Percentiles rank a stretch among this genome's conserved stretches.
These are phyloP conservation scores for Scelioninae gen. 1 DNA, from an alignment of 2,888 invertebrate genomes.

Conservation along the genomic window DNA sequence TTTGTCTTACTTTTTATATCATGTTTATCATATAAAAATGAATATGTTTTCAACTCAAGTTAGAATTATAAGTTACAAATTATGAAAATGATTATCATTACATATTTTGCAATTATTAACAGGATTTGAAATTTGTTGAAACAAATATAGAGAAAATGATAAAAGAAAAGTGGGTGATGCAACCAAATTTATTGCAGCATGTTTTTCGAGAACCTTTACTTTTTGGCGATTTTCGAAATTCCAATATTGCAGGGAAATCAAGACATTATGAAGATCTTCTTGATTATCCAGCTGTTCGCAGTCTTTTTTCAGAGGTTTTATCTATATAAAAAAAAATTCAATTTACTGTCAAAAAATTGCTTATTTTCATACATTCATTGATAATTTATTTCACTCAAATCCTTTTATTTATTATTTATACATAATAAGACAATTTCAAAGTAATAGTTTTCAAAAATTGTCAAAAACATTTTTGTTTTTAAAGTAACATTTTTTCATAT, in stretches of 20 bases:
- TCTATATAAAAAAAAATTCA: constrained; percentile 40
- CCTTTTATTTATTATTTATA: too few relatives aligned
- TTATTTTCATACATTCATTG: too few relatives aligned
- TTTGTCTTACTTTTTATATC: too few relatives aligned
- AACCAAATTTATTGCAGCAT: constrained; percentile 87
- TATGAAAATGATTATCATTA: neutral
- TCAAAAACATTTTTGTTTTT: too few relatives aligned
- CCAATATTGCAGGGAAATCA: constrained; percentile 91
- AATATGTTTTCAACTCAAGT: too few relatives aligned
- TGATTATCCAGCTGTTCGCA: constrained; percentile 94
- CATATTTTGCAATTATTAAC: constrained; percentile 34
- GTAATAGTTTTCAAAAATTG: too few relatives aligned
- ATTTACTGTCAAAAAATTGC: too few relatives aligned
- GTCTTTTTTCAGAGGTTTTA: constrained; percentile 92
- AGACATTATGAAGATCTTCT: constrained; percentile 95
- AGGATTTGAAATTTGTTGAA: constrained; percentile 89
- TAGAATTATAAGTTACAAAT: too few relatives aligned
- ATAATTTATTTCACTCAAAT: too few relatives aligned
- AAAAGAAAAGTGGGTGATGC: constrained; percentile 85
- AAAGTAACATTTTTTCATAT: too few relatives aligned
- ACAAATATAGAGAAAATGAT: constrained; percentile 87
- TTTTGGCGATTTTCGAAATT: constrained; percentile 95
- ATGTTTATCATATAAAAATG: too few relatives aligned
- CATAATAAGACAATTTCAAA: too few relatives aligned
- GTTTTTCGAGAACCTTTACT: constrained; percentile 92